Evolutionary conservation across 2,797 vertebrate species (phyloP), one percentile per base, ranked within the genome.

Genomic region (Holocentrus rufus): DNA sequence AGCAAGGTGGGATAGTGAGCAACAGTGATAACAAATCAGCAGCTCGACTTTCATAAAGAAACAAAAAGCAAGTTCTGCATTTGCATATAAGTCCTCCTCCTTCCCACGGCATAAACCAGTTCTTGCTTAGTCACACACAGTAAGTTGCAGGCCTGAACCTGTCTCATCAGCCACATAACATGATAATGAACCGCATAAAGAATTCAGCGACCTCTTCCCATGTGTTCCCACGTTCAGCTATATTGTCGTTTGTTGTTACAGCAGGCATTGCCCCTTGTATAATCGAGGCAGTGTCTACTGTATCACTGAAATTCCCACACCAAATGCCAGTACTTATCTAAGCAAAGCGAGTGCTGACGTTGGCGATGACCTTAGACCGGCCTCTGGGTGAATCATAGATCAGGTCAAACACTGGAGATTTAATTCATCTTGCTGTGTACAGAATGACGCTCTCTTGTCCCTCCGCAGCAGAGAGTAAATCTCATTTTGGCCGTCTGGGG

Each of bases 301-400:
- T 65, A 23, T 54, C 52, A 20, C 10, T 52, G 60, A 58, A 15
- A 53, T 53, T 22, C 61, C 23, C 22, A n/a, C 25, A 52, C 17
- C 18, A 54, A 62, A 60, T 49, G 13, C 25, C 44, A 66, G 7
- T 36, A 23, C 30, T 30, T 54, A 17, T 61, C 55, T 55, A 44
- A 17, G 11, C 30, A 15, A 22, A 62, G 23, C 52, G 36, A 53
- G 54, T 14, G 47, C 25, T 68, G 72, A 49, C 52, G 15, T 56
- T 56, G 25, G 23, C 1, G 25, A 10, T 57, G 74, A 50, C 57
- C 54, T 60, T 20, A 57, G 74, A 59, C 22, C 31, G 60, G 54
- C n/a, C 11, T 30, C 57, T 54, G 14, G 46, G 56, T 72, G 72
- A 76, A 54, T 76, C 72, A 64, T 9, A 46, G 57, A 55, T n/a